phyloP scores from a whole-genome alignment of 1,140 invertebrate genomes.

The Leptopilina boulardi region DNA sequence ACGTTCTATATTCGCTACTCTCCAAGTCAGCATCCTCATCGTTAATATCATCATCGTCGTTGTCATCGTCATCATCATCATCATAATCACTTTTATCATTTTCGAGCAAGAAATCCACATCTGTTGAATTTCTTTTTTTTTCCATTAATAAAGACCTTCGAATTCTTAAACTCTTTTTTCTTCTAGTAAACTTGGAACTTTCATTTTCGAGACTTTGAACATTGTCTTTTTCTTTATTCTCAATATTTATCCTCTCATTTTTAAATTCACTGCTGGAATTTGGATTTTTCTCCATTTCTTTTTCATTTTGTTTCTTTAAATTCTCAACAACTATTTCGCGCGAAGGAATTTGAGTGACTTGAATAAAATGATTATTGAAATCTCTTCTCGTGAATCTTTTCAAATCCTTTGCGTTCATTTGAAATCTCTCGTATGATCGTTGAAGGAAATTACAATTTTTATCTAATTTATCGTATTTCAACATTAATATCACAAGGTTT shows the following conservation, averaged over 20 bases:
- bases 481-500: slow-evolving; percentile 55
- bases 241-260: not conserved
- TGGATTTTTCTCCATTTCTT: not conserved
- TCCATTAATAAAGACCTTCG: slow-evolving; percentile 45
- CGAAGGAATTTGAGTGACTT: not conserved
- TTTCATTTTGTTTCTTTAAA: not conserved
- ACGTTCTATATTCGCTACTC: slow-evolving; percentile 49
- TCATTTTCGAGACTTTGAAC: slow-evolving; percentile 13
- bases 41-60: not conserved
- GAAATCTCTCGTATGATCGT: slow-evolving; percentile 35
- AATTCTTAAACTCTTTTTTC: slow-evolving; percentile 44
- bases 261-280: not conserved
- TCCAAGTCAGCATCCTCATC: slow-evolving; percentile 49
- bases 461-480: slow-evolving; percentile 58
- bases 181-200: not conserved
- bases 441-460: slow-evolving; percentile 49
- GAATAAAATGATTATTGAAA: slow-evolving; percentile 11
- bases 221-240: not conserved
- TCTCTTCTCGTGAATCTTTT: slow-evolving; percentile 7
- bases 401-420: not conserved
- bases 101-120: slow-evolving; percentile 36
- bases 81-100: slow-evolving; percentile 25
- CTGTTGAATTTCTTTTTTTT: slow-evolving; percentile 47
- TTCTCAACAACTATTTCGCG: not conserved
- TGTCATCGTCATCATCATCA: slow-evolving; percentile 40